Percentiles rank a stretch among this genome's conserved stretches.
These are phyloP conservation scores for Temnothorax unifasciatus DNA, from an alignment of 2,888 invertebrate species.

Conservation along the genomic window DNA sequence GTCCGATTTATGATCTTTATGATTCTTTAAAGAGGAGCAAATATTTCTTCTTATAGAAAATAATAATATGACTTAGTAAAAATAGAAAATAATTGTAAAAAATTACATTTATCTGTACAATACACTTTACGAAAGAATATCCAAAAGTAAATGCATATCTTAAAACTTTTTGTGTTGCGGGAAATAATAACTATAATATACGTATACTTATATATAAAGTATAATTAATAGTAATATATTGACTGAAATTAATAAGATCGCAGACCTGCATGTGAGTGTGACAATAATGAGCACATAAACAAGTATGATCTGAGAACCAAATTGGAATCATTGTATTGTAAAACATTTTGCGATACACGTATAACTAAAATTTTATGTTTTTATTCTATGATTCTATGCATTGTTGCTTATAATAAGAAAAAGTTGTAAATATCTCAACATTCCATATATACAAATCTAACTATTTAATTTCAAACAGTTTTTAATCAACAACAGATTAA, in stretches of 20 bases:
- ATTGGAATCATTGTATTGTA: not conserved
- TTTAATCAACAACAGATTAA: conserved; percentile 57
- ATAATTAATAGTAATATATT: conserved; percentile 54
- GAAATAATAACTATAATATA: conserved; percentile 24
- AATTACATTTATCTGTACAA: conserved; percentile 8
- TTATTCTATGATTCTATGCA: not conserved
- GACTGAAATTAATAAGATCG: conserved; percentile 57
- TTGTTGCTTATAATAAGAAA: conserved; percentile 18
- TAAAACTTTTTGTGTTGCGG: not conserved
- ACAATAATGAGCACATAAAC: conserved; percentile 24
- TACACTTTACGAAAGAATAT: not conserved
- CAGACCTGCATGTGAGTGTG: conserved; percentile 23
- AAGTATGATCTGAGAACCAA: not conserved
- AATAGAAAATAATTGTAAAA: conserved; percentile 6
- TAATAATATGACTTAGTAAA: not conserved
- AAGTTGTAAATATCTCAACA: conserved; percentile 34
- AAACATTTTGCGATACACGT: not conserved
- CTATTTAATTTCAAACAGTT: conserved; percentile 65
- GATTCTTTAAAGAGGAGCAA: not conserved
- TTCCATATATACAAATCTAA: conserved; percentile 60
- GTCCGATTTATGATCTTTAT: not conserved
- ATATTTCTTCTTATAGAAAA: not conserved
- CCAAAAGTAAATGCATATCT: conserved; percentile 4
- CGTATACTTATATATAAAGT: not conserved
- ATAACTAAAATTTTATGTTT: not conserved